Percentiles rank a stretch among this genome's conserved stretches.
phyloP scores from a whole-genome alignment of 2,113 vertebrate species.

The Corythaeola cristata region DNA sequence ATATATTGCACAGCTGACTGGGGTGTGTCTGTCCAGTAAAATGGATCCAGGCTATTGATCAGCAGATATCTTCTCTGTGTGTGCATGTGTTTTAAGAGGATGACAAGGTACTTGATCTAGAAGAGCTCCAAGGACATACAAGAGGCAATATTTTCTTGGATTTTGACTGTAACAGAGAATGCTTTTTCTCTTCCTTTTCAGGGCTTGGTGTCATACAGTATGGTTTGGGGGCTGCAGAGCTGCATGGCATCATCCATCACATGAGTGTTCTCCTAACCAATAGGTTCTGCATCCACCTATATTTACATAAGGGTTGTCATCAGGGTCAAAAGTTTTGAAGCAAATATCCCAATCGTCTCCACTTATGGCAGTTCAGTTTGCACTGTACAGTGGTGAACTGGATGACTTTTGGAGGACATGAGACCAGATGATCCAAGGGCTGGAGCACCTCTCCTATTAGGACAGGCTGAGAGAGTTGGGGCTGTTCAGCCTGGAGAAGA shows the following conservation, averaged over 20 bases:
- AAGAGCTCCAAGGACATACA: background rate
- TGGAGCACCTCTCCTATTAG: no score
- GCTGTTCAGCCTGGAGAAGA: no score
- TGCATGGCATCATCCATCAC: background rate
- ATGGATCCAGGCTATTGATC: background rate
- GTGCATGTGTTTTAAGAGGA: background rate
- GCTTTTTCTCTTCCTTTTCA: background rate
- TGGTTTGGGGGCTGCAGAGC: background rate
- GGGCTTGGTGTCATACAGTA: background rate
- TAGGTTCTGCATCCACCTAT: rapidly evolving
- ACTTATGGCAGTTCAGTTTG: rapidly evolving
- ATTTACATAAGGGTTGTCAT: background rate
- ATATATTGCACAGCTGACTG: background rate
- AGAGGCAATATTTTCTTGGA: background rate
- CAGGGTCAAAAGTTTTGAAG: background rate
- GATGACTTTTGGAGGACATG: background rate
- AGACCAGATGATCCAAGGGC: background rate
- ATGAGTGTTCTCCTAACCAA: background rate
- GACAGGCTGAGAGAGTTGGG: no score
- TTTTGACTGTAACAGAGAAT: background rate
- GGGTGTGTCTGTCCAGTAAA: background rate
- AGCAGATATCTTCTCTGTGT: background rate
- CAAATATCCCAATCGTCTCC: background rate
- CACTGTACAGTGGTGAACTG: background rate
- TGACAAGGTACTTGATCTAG: background rate